Evolutionary conservation across 92 coral and sea anemone species (phyloP).

Genomic region (Phenganax marumi): DNA sequence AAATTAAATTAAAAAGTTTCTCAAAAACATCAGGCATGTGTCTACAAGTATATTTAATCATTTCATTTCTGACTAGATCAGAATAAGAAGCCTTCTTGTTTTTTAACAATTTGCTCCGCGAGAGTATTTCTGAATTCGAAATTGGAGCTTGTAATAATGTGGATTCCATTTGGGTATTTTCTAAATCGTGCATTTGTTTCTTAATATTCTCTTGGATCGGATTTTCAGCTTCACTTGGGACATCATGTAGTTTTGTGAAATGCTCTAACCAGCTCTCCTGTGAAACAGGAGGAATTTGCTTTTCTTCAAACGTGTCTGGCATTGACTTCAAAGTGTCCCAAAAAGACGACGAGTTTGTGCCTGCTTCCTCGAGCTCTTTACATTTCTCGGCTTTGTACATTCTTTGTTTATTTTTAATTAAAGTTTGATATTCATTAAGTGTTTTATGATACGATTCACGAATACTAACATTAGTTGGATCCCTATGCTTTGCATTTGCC

Average conservation of each 20-base stretch:
- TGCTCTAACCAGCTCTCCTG: slow-evolving; percentile 15
- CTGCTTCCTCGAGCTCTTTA: background rate
- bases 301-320: background rate
- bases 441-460: slow-evolving; percentile 32
- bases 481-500: slow-evolving; percentile 49
- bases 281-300: background rate
- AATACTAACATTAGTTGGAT: slow-evolving; percentile 43
- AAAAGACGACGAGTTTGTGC: background rate
- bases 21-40: slow-evolving; percentile 13
- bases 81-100: slow-evolving; percentile 39
- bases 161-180: background rate
- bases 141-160: slow-evolving; percentile 12
- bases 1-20: slow-evolving; percentile 16
- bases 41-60: slow-evolving; percentile 30
- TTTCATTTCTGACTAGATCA: slow-evolving; percentile 38
- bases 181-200: background rate
- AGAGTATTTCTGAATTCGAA: slow-evolving; percentile 33
- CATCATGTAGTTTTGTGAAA: background rate
- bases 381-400: slow-evolving; percentile 1
- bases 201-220: background rate
- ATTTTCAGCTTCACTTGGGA: background rate
- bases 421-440: slow-evolving; percentile 40
- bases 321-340: background rate
- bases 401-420: slow-evolving; percentile 39
- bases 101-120: slow-evolving; percentile 29